Percentiles rank a stretch among this genome's conserved stretches.
Conservation (phyloP, 2,888 invertebrate species). For the Sipunculus nudus region DNA sequence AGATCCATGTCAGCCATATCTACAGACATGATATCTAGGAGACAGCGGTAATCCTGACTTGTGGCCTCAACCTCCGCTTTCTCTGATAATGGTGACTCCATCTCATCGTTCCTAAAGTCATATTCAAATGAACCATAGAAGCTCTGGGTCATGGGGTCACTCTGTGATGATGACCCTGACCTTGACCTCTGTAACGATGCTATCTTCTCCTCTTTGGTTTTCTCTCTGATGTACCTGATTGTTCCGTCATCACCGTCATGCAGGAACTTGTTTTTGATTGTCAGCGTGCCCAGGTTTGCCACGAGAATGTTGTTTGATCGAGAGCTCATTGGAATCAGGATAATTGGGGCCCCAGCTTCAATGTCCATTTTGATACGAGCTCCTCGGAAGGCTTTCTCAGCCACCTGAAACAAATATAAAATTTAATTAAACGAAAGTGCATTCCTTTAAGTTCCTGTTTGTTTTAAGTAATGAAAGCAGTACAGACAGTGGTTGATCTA, state of each 20-base stretch:
- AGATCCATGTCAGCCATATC: conserved; percentile 81
- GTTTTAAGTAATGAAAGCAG: too few relatives aligned
- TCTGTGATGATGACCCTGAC: neutral
- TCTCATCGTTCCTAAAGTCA: conserved; percentile 46
- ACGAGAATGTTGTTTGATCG: conserved; percentile 81
- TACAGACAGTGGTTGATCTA: too few relatives aligned
- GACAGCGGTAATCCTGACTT: conserved; percentile 63
- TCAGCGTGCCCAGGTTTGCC: conserved; percentile 78
- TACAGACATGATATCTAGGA: conserved; percentile 80
- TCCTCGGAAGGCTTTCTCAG: conserved; percentile 60
- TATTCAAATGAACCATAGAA: conserved; percentile 58
- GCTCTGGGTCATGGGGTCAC: conserved; percentile 53
- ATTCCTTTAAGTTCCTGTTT: too few relatives aligned
- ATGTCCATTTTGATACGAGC: conserved; percentile 73
- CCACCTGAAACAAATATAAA: conserved; percentile 46
- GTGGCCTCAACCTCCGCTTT: neutral
- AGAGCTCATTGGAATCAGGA: conserved; percentile 86
- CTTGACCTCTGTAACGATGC: neutral
- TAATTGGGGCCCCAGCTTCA: conserved; percentile 81
- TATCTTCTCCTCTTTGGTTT: neutral
- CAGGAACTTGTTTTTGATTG: conserved; percentile 80
- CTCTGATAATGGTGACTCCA: neutral
- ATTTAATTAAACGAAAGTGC: too few relatives aligned
- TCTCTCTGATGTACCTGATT: conserved; percentile 20
- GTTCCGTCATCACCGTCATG: conserved; percentile 58